A percentile compares a stretch with the other conserved stretches of the same genome.
These are phyloP conservation scores for Aramus guarauna DNA, from an alignment of 2,113 vertebrate species.

Conservation along the genomic window DNA sequence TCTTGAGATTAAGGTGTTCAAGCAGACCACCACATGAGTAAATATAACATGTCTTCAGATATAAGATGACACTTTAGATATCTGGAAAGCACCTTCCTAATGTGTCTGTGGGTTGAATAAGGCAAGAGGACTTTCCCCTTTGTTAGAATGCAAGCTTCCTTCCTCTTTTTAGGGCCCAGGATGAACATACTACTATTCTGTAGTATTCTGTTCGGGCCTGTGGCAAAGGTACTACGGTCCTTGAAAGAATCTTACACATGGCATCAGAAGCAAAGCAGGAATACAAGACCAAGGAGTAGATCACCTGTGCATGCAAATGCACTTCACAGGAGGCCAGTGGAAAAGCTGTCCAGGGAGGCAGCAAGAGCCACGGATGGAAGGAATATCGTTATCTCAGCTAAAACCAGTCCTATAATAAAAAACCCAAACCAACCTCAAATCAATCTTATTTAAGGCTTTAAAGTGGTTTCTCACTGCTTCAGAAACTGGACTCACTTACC, in stretches of 20 bases:
- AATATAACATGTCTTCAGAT: background rate
- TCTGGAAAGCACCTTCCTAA: background rate
- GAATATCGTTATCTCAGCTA: slow-evolving; percentile 8
- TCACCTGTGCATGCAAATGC: background rate
- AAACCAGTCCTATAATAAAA: background rate
- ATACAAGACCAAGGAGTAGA: background rate
- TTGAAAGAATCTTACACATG: background rate
- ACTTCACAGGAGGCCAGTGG: background rate
- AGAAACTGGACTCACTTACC: background rate
- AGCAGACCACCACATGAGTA: background rate
- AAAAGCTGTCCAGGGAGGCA: background rate
- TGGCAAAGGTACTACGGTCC: background rate
- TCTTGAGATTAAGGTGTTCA: background rate
- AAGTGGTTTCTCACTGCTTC: background rate
- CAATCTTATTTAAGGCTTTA: slow-evolving; percentile 54
- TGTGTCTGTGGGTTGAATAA: background rate
- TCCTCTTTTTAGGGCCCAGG: background rate
- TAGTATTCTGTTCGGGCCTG: background rate
- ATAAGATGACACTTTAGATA: background rate
- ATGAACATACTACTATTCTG: background rate
- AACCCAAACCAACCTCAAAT: background rate
- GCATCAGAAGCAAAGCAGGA: background rate
- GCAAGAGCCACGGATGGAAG: background rate
- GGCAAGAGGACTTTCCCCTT: background rate
- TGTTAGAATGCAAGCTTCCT: background rate